Percentiles rank a stretch among this genome's conserved stretches.
These are phyloP conservation scores for Platichthys flesus DNA, from an alignment of 2,113 vertebrate genomes.

Conservation along the genomic window DNA sequence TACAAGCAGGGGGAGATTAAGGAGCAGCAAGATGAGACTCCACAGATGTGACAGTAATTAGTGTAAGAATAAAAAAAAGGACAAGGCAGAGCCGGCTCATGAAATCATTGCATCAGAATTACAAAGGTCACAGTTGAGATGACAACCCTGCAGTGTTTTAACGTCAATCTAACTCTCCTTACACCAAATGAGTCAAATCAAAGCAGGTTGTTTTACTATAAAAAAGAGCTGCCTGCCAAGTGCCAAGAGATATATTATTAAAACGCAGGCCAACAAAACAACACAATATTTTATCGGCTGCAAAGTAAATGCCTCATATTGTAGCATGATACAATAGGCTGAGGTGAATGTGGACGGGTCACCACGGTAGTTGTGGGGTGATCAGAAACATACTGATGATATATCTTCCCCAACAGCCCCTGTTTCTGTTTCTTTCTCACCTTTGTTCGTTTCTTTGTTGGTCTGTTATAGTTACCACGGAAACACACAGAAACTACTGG, in stretches of 20 bases:
- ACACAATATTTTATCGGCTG: constrained; percentile 16
- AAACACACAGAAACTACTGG: no score
- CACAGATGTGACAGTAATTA: constrained; percentile 60
- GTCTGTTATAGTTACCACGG: no score
- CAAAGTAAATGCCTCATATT: constrained; percentile 9
- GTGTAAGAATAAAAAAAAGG: constrained; percentile 38
- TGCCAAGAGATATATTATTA: constrained; percentile 19
- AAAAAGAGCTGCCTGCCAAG: constrained; percentile 8
- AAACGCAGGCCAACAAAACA: constrained; percentile 4
- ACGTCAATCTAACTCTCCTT: not conserved
- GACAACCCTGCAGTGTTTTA: constrained; percentile 6
- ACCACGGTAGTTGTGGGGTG: not conserved
- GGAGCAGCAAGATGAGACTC: constrained; percentile 14
- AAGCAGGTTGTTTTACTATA: not conserved
- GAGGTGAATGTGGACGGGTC: constrained; percentile 2
- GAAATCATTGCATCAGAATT: constrained; percentile 56
- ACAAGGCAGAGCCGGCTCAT: constrained; percentile 16
- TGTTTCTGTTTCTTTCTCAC: not conserved
- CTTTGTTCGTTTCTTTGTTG: no score
- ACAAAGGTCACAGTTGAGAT: constrained; percentile 52
- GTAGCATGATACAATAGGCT: not conserved
- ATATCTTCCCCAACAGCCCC: no score
- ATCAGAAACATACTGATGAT: not conserved
- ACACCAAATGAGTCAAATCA: not conserved
- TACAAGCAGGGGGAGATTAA: constrained; percentile 20